These are phyloP conservation scores for Eulemur rufifrons DNA, from an alignment of 2,113 vertebrate genomes.

Conservation along the genomic window DNA sequence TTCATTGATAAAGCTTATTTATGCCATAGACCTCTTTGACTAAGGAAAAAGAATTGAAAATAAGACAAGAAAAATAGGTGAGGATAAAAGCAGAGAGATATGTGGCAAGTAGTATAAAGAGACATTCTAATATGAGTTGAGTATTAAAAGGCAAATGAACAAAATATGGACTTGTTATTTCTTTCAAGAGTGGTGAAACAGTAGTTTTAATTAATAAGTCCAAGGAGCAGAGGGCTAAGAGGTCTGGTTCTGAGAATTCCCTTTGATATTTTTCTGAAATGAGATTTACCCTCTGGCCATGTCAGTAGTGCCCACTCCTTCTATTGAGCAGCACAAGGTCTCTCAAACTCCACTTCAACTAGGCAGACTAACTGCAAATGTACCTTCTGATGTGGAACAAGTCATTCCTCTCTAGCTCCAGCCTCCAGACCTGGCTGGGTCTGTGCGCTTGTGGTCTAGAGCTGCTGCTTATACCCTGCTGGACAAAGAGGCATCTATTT, in stretches of 20 bases:
- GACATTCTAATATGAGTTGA: background rate
- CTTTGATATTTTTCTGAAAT: background rate
- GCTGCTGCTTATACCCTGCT: background rate
- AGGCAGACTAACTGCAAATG: background rate
- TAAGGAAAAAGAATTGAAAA: background rate
- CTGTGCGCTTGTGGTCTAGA: background rate
- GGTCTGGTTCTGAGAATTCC: background rate
- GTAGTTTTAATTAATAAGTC: background rate
- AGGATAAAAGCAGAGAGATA: background rate
- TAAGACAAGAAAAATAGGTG: background rate
- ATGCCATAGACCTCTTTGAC: background rate
- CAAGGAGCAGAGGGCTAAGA: background rate
- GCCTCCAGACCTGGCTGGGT: background rate
- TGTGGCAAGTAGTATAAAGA: background rate
- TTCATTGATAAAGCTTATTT: background rate
- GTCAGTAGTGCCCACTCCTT: background rate
- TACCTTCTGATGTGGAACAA: background rate
- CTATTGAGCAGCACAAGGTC: background rate
- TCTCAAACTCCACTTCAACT: fast-evolving
- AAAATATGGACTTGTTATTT: background rate
- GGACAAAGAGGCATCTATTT: background rate
- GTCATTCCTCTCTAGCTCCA: background rate
- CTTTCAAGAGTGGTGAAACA: background rate
- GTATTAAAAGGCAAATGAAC: background rate
- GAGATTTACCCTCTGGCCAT: background rate